Conservation (phyloP, 2,888 invertebrate species). For the Iphiclides podalirius region DNA sequence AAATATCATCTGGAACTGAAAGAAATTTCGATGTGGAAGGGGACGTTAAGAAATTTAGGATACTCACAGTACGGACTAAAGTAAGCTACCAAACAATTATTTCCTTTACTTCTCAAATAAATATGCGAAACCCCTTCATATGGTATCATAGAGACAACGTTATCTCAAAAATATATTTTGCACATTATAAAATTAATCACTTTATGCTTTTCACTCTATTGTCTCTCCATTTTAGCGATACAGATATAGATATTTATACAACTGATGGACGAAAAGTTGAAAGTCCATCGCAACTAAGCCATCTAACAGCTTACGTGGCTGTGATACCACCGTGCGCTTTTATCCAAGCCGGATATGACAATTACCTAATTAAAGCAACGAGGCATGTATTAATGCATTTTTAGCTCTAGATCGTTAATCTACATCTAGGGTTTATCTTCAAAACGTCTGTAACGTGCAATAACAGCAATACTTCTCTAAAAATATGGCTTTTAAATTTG, state of each 20-base stretch:
- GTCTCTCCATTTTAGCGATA: slow-evolving; percentile 45
- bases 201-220: no score
- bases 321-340: slow-evolving; percentile 51
- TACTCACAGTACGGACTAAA: slow-evolving; percentile 51
- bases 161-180: no score
- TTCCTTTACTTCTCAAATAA: no score
- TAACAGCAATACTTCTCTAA: no score
- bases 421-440: no score
- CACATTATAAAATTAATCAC: no score
- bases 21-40: slow-evolving; percentile 51
- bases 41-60: slow-evolving; percentile 47
- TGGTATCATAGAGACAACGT: no score
- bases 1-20: slow-evolving; percentile 54
- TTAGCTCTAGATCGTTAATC: no score
- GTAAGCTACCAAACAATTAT: slow-evolving; percentile 43
- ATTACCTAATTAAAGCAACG: slow-evolving; percentile 59
- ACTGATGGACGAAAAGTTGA: slow-evolving; percentile 47
- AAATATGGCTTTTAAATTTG: no score
- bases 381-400: slow-evolving; percentile 52
- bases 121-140: no score
- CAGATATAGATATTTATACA: slow-evolving; percentile 53
- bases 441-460: no score
- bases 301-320: slow-evolving; percentile 59
- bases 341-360: slow-evolving; percentile 56
- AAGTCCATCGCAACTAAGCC: slow-evolving; percentile 45